Evolutionary conservation across 2,888 invertebrate genomes (phyloP).

Genomic region (Gonocerus acuteangulatus): DNA sequence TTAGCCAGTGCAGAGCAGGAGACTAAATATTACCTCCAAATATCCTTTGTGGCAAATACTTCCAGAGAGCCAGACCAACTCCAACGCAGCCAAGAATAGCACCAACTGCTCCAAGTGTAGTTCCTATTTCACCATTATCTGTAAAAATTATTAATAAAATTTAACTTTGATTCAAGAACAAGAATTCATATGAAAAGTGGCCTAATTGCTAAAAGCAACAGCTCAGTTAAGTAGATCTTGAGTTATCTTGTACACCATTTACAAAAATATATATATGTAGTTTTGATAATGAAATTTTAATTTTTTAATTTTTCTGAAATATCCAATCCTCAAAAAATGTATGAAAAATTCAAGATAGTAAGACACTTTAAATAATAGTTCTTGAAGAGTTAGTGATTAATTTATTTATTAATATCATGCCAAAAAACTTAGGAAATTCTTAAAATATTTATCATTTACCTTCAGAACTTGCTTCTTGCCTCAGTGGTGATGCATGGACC

Average conservation of each 20-base stretch:
- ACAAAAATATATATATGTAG: neutral
- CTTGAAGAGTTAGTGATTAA: no score
- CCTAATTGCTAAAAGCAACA: neutral
- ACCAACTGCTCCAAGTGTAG: conserved; percentile 37
- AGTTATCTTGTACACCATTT: no score
- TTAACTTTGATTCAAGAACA: conserved; percentile 20
- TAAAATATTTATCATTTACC: no score
- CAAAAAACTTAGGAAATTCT: no score
- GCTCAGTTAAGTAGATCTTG: no score
- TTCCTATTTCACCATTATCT: conserved; percentile 35
- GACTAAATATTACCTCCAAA: conserved; percentile 21
- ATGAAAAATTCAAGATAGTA: neutral
- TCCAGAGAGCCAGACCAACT: conserved; percentile 35
- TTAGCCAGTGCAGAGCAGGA: no score
- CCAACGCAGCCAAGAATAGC: conserved; percentile 36
- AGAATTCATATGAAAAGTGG: no score
- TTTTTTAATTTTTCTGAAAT: conserved; percentile 1
- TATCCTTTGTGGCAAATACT: conserved; percentile 31
- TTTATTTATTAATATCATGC: no score
- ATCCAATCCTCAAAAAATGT: no score
- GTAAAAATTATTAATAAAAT: conserved; percentile 13
- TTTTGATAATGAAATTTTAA: neutral
- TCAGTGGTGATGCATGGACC: conserved; percentile 16
- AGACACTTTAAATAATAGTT: no score
- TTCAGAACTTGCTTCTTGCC: neutral